Base-by-base conservation (phyloP, 2,113 vertebrate genomes). In the Emydocephalus ijimae region DNA sequence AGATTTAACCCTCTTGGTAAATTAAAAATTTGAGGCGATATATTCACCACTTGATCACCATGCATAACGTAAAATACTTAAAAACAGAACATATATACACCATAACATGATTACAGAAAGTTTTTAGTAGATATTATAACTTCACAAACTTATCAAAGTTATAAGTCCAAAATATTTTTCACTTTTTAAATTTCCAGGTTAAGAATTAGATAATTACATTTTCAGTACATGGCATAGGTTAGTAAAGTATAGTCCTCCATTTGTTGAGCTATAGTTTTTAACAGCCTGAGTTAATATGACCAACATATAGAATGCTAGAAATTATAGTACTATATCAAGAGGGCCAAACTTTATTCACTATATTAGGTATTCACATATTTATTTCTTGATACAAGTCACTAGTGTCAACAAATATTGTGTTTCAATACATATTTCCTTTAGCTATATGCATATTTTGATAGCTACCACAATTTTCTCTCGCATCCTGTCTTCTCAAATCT, bases 91-190 rank as follows among this genome's bases (percentile, higher is more conserved):
- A 56, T 85, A 85, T 26, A 86, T 26, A 59, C 59, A 96, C 89
- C 45, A 90, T 0, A 10, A 92, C 59, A 96, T 81, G 5, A 54
- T 95, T 85, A 94, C 87, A 91, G 85, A 20, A 3, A 93, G 88
- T 9, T 29, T 91, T 34, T 93, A 93, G 29, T 86, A 87, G 89
- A 90, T 74, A 5, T 81, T 87, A 92, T 81, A 93, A 94, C 93
- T 86, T 85, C 61, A 64, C 34, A 93, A 94, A 93, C 54, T 64
- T 86, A 55, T 23, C 90, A 43, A 57, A 21, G 18, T 14, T 93
- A 93, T 54, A 93, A 29, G 29, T 39, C 64, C 88, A 39, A 95
- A 94, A 90, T 39, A 95, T 23, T 52, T 91, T 87, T 88, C 74
- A 93, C 90, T 87, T 81, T 81, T 81, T 43, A 81, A 81, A 43